Evolutionary conservation across 2,888 invertebrate genomes (phyloP).

Genomic region (Athrips mouffetella): DNA sequence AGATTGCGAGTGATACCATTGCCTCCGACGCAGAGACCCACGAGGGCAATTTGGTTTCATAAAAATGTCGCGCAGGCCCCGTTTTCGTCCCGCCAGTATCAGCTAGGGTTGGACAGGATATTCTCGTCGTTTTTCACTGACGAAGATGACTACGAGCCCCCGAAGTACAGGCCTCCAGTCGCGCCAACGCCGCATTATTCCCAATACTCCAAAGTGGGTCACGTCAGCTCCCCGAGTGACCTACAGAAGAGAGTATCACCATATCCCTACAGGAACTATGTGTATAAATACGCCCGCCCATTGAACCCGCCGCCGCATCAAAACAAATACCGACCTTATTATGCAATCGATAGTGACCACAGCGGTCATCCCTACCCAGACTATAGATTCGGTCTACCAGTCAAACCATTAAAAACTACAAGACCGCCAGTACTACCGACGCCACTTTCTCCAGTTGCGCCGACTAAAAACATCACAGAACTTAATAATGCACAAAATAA

Average conservation of each 20-base stretch:
- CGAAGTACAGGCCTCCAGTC: conserved; percentile 40
- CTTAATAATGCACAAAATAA: conserved; percentile 34
- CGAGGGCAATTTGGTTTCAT: conserved; percentile 62
- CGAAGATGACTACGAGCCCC: conserved; percentile 36
- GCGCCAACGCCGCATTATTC: conserved; percentile 27
- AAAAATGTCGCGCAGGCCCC: conserved; percentile 53
- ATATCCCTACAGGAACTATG: conserved; percentile 47
- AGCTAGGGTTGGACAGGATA: conserved; percentile 55
- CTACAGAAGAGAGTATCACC: conserved; percentile 48
- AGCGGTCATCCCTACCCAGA: conserved; percentile 32
- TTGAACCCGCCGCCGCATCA: conserved; percentile 37
- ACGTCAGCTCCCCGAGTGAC: conserved; percentile 43
- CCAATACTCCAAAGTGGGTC: conserved; percentile 49
- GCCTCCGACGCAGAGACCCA: conserved; percentile 32
- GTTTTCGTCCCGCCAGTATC: conserved; percentile 39
- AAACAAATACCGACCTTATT: not conserved
- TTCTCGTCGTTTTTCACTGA: conserved; percentile 65
- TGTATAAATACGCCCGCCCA: conserved; percentile 46
- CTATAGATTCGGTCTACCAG: conserved; percentile 40
- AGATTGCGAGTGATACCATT: conserved; percentile 28
- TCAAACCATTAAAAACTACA: conserved; percentile 48
- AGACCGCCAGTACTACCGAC: conserved; percentile 58
- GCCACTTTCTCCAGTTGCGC: conserved; percentile 30
- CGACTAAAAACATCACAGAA: conserved; percentile 40
- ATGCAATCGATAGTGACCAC: not conserved